Conservation (phyloP, 2,797 vertebrate species). For the Eulemur mongoz region DNA sequence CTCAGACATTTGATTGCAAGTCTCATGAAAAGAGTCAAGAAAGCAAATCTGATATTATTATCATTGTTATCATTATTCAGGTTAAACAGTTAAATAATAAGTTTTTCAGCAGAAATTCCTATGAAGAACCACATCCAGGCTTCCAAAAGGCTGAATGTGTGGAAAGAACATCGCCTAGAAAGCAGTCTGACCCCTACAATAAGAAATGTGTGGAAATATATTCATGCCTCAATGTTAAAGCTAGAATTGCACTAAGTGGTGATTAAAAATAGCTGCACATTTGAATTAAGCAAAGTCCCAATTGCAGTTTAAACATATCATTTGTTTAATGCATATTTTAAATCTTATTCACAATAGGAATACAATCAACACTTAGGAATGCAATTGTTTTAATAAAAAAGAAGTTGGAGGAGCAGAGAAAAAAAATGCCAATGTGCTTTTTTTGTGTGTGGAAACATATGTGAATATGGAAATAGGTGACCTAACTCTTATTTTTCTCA, state of each 20-base stretch:
- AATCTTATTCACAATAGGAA: not conserved
- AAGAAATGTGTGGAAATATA: not conserved
- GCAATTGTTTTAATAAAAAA: conserved; percentile 43
- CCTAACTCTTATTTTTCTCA: not conserved
- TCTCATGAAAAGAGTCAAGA: not conserved
- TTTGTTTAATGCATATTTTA: conserved; percentile 29
- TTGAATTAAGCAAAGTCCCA: conserved; percentile 12
- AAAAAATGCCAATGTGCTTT: not conserved
- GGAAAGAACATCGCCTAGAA: not conserved
- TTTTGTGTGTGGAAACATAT: not conserved
- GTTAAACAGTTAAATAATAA: not conserved
- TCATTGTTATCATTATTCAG: not conserved
- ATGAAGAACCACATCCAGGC: not conserved
- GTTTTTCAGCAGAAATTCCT: conserved; percentile 12
- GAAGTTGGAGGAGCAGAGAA: not conserved
- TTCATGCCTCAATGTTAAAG: not conserved
- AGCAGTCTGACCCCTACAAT: not conserved
- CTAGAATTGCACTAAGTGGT: not conserved
- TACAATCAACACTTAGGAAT: not conserved
- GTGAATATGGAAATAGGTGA: not conserved
- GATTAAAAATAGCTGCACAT: conserved; percentile 38
- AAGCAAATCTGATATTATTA: not conserved
- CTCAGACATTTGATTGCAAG: not conserved
- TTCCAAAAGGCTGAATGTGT: not conserved
- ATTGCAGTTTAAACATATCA: not conserved